Conservation (phyloP, 92 coral and sea anemone genomes). For the Galaxea fascicularis region DNA sequence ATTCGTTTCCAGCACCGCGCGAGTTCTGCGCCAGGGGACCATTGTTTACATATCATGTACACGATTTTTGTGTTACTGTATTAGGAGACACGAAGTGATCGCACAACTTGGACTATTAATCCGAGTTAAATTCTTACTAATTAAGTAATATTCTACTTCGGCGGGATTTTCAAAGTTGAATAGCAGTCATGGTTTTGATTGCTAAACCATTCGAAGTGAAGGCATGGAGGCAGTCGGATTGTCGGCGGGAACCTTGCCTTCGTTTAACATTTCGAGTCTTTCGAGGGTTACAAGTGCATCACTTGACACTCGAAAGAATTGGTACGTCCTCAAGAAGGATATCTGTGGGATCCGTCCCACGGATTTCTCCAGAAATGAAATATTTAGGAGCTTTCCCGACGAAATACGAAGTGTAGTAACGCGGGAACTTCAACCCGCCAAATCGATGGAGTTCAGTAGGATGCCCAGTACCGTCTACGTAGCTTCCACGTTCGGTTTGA, state of each 20-base stretch:
- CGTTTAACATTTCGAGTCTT: constrained; percentile 32
- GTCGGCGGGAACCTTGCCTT: constrained; percentile 37
- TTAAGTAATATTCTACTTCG: constrained; percentile 23
- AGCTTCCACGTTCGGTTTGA: constrained; percentile 41
- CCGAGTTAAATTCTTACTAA: constrained; percentile 32
- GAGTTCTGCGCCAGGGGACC: neutral
- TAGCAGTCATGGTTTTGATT: constrained; percentile 30
- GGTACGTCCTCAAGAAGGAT: constrained; percentile 32
- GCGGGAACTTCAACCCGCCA: constrained; percentile 41
- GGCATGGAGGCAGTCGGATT: constrained; percentile 52
- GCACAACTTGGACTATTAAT: neutral
- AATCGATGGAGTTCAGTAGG: constrained; percentile 36
- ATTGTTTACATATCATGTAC: too few species aligned
- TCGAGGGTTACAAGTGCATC: constrained; percentile 31
- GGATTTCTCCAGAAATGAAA: constrained; percentile 26
- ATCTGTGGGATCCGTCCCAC: constrained; percentile 31
- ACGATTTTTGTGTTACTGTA: too few species aligned
- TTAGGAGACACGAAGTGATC: neutral
- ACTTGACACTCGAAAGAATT: constrained; percentile 49
- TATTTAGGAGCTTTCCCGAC: constrained; percentile 45
- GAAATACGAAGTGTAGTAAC: constrained; percentile 31
- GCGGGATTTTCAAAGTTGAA: constrained; percentile 35
- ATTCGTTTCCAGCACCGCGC: neutral
- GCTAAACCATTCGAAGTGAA: constrained; percentile 35
- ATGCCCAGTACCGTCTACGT: constrained; percentile 28